These are phyloP conservation scores for Falco columbarius DNA, from an alignment of 2,797 vertebrate genomes.

Conservation along the genomic window DNA sequence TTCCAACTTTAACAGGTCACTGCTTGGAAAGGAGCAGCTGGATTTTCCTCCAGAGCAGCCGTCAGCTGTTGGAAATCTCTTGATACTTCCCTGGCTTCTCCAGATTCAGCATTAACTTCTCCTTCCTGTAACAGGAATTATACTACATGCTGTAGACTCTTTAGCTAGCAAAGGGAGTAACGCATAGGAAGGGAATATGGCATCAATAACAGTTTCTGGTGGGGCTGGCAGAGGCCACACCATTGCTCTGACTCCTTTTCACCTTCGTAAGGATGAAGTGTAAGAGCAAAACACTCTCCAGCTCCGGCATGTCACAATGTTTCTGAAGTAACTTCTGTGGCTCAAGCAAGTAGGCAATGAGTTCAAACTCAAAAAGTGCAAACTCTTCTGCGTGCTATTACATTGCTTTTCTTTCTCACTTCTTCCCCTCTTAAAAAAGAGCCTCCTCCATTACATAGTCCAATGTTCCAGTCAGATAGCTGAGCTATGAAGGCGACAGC, in stretches of 20 bases:
- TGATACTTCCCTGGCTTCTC: constrained; percentile 58
- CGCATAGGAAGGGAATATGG: background rate
- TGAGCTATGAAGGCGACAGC: background rate
- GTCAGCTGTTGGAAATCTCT: constrained; percentile 64
- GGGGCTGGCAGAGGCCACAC: background rate
- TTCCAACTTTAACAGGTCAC: constrained; percentile 59
- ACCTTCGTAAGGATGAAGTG: background rate
- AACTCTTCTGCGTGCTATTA: background rate
- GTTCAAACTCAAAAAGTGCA: background rate
- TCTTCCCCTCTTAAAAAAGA: background rate
- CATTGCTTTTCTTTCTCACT: background rate
- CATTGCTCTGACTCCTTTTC: background rate
- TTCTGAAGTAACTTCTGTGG: background rate
- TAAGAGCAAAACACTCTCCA: background rate
- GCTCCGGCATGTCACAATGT: background rate
- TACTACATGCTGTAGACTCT: background rate
- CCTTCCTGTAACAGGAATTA: constrained; percentile 53
- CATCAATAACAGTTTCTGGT: background rate
- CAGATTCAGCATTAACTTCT: constrained; percentile 38
- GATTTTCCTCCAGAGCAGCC: constrained; percentile 54
- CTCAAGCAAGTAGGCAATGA: background rate
- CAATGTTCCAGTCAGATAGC: background rate
- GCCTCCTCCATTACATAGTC: fast-evolving
- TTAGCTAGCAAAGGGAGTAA: background rate
- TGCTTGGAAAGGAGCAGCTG: constrained; percentile 59